Evolutionary conservation across 2,888 invertebrate genomes (phyloP).

Genomic region (Leptinotarsa tumamoca): DNA sequence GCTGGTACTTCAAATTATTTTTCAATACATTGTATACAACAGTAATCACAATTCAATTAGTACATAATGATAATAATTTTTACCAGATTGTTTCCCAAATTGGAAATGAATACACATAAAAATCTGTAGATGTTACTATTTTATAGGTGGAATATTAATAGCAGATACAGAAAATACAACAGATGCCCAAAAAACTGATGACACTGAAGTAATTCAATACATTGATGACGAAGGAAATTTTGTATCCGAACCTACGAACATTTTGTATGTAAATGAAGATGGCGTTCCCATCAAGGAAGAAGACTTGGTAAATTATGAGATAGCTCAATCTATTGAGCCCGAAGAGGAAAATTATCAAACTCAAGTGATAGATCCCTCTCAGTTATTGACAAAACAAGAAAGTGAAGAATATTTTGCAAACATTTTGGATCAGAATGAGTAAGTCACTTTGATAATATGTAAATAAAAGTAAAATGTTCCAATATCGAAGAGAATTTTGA

Average conservation of each 20-base stretch:
- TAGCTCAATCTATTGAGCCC: conserved; percentile 27
- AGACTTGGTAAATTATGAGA: conserved; percentile 44
- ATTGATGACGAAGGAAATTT: conserved; percentile 44
- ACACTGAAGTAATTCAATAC: conserved; percentile 40
- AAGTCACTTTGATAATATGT: background rate
- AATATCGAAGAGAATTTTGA: too few species aligned
- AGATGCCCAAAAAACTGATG: conserved; percentile 34
- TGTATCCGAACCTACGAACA: conserved; percentile 38
- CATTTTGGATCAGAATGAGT: conserved; percentile 28
- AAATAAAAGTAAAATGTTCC: background rate
- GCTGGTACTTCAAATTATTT: too few species aligned
- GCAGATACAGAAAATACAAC: conserved; percentile 38
- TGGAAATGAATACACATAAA: background rate
- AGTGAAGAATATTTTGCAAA: conserved; percentile 20
- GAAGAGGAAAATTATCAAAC: conserved; percentile 20
- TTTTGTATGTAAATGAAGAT: conserved; percentile 47
- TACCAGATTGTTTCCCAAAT: too few species aligned
- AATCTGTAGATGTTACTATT: background rate
- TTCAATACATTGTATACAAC: too few species aligned
- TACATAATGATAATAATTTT: too few species aligned
- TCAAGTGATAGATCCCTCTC: conserved; percentile 36
- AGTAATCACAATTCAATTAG: too few species aligned
- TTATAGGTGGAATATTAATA: conserved; percentile 45
- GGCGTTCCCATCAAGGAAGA: conserved; percentile 40
- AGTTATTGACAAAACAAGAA: conserved; percentile 33